A percentile compares a stretch with the other conserved stretches of the same genome.
phyloP scores from a whole-genome alignment of 1,140 invertebrate species.

The Eriosoma lanigerum region DNA sequence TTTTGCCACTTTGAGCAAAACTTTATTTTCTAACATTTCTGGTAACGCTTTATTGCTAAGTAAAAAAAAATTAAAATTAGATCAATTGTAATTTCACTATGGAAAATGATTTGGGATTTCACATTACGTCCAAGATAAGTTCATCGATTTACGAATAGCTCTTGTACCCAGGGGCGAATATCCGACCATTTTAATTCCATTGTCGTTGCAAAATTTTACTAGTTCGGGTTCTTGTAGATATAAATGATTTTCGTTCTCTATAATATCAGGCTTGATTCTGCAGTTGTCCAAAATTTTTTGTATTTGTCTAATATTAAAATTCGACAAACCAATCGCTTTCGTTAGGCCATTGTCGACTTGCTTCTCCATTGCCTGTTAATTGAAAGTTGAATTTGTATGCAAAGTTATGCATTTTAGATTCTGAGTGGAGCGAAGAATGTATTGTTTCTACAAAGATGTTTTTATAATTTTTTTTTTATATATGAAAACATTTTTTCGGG shows the following conservation, averaged over 20 bases:
- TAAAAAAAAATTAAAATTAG: too few relatives aligned
- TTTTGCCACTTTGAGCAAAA: constrained; percentile 60
- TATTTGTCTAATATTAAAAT: constrained; percentile 58
- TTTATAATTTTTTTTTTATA: too few relatives aligned
- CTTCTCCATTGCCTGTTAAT: constrained; percentile 55
- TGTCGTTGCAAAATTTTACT: constrained; percentile 70
- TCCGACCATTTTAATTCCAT: constrained; percentile 75
- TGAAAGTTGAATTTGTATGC: too few relatives aligned
- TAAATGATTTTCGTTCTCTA: constrained; percentile 78
- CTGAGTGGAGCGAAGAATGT: too few relatives aligned
- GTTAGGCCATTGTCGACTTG: constrained; percentile 55
- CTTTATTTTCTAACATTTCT: constrained; percentile 57
- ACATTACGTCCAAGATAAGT: constrained; percentile 24
- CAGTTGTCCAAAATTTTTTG: constrained; percentile 54
- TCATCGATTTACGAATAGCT: constrained; percentile 62
- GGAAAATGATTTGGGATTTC: too few relatives aligned
- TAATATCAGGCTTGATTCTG: constrained; percentile 55
- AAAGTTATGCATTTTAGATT: too few relatives aligned
- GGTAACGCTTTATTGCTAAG: constrained; percentile 57
- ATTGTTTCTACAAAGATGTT: too few relatives aligned
- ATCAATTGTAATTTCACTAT: too few relatives aligned
- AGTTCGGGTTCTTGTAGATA: constrained; percentile 80
- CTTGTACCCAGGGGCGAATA: constrained; percentile 81
- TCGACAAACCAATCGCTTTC: constrained; percentile 58
- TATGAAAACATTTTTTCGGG: too few relatives aligned